Conservation (phyloP, 2,113 vertebrate species). For the Ellobius talpinus region DNA sequence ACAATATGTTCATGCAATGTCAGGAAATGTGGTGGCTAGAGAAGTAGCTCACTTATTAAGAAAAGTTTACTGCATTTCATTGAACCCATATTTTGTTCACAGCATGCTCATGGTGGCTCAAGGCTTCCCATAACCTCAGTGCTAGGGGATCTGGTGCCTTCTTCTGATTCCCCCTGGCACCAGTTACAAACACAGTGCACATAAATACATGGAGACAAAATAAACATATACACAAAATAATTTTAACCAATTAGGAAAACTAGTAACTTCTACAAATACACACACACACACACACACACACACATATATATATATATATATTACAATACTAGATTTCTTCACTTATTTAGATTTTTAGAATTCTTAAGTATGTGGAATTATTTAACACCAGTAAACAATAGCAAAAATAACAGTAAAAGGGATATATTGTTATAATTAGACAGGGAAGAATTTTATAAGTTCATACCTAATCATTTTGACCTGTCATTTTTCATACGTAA, state of each 20-base stretch:
- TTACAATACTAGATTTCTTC: background rate
- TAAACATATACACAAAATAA: background rate
- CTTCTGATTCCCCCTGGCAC: too few relatives aligned
- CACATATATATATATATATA: background rate
- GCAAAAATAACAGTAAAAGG: background rate
- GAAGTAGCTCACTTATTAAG: background rate
- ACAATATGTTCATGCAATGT: background rate
- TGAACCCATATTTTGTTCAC: background rate
- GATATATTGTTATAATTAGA: background rate
- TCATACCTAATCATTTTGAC: background rate
- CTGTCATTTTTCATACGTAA: constrained; percentile 7
- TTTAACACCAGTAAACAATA: background rate
- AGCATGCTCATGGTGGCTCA: background rate
- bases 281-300: too few relatives aligned
- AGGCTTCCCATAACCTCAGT: background rate
- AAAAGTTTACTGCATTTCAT: background rate
- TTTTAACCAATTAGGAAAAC: background rate
- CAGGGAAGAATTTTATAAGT: background rate
- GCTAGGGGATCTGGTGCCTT: background rate
- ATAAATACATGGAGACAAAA: background rate
- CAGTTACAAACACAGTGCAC: too few relatives aligned
- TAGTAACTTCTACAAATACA: background rate
- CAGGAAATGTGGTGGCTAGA: background rate
- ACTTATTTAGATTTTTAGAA: constrained; percentile 12
- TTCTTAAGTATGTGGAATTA: background rate